Conservation (phyloP, 2,113 vertebrate species). For the Raja brachyura region DNA sequence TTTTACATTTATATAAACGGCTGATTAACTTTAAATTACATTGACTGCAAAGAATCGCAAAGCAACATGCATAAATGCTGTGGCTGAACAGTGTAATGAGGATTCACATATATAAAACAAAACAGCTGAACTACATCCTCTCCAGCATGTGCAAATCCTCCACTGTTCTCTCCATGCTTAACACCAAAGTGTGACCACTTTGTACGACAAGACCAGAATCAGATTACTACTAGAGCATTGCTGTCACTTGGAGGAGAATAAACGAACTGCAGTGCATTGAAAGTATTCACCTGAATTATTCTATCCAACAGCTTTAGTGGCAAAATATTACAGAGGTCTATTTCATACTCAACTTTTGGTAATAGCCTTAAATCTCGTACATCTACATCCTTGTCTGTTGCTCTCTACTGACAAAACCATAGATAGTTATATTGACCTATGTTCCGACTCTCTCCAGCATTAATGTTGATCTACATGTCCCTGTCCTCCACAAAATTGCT, state of each 20-base stretch:
- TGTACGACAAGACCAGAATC: background rate
- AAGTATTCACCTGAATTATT: background rate
- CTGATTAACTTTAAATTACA: background rate
- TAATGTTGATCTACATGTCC: background rate
- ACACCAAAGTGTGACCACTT: background rate
- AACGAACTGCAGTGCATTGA: background rate
- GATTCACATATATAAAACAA: background rate
- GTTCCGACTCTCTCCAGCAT: background rate
- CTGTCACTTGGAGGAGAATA: slow-evolving; percentile 26
- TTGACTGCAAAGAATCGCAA: background rate
- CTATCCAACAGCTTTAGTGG: background rate
- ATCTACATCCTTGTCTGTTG: background rate
- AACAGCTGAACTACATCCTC: background rate
- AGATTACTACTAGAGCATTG: slow-evolving; percentile 5
- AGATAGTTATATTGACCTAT: background rate
- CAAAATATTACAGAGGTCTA: background rate
- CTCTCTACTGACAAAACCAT: background rate
- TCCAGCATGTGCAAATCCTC: background rate
- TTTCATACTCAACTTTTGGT: background rate
- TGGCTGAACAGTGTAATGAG: background rate
- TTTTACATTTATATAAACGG: background rate
- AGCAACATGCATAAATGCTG: background rate
- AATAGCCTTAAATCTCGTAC: background rate
- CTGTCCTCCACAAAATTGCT: background rate
- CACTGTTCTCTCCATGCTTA: background rate